Evolutionary conservation across 2,113 vertebrate genomes (phyloP), one percentile per base, ranked within the genome.

Genomic region (Salvelinus namaycush): DNA sequence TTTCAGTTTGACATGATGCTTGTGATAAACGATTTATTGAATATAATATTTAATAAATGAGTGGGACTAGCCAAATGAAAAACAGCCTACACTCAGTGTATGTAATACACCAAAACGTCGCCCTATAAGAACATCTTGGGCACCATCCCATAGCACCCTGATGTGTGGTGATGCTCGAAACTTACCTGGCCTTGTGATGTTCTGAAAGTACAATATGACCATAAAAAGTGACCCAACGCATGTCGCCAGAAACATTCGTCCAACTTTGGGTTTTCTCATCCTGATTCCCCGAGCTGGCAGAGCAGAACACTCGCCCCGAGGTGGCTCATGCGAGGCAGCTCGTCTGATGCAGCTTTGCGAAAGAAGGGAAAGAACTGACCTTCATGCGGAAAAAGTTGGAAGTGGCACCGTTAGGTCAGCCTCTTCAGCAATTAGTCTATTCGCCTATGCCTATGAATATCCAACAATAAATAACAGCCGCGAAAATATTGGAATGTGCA

Each of bases 121-220:
- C 51, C 51, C 16, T 16, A 54, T 14, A 54, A 54, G 51, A 54
- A 5, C 51, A 18, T 18, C 16, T 18, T 18, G 13, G 14, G 16
- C 39, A 44, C 9, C 2, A 44, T 44, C 4, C 18, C 1, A 2
- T 57, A 57, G 13, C 13, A 5, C 3, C 4, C 54, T 57, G 59
- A 24, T 16, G 59, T n/a, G 7, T n/a, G 1, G n/a, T 7, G 18
- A 62, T 9, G 59, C 3, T 20, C 20, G 16, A 14, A 20, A 79
- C 87, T 88, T 86, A 93, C 93, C 93, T 78, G 88, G 81, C 74
- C 87, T 92, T 12, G 87, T 86, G 88, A 87, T 88, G 90, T 72
- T 93, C 85, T 94, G 93, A n/a, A 90, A 90, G 84, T 93, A 94
- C 11, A 94, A 87, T 44, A 94, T 87, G 1, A 93, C 86, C 9